phyloP scores from a whole-genome alignment of 2,888 invertebrate genomes.

The Leptopterna dolabrata region DNA sequence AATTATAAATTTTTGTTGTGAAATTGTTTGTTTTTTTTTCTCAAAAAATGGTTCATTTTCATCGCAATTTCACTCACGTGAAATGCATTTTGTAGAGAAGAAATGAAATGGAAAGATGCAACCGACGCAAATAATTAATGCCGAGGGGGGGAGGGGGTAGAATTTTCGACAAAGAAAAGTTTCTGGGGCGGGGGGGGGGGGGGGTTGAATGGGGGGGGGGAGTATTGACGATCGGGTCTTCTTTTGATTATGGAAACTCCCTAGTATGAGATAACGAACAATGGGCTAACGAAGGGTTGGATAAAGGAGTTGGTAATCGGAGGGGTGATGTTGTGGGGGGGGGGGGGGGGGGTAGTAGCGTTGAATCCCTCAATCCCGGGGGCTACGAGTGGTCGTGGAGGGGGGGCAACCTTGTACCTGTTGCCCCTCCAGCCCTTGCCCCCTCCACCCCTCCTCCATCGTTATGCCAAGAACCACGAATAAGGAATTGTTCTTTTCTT shows the following conservation, averaged over 20 bases:
- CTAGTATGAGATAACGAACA: constrained; percentile 47
- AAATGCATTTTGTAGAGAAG: too few relatives aligned
- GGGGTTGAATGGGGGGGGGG: neutral
- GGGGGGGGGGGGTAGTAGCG: neutral
- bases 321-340: neutral
- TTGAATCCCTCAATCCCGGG: neutral
- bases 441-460: neutral
- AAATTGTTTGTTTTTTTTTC: too few relatives aligned
- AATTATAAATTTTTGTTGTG: too few relatives aligned
- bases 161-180: neutral
- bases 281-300: constrained; percentile 40
- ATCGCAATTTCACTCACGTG: too few relatives aligned
- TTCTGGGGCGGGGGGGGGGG: neutral
- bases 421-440: constrained; percentile 20
- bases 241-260: constrained; percentile 38
- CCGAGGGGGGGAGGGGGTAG: neutral
- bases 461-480: constrained; percentile 38
- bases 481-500: constrained; percentile 31
- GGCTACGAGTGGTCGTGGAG: too few relatives aligned
- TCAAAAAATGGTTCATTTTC: too few relatives aligned
- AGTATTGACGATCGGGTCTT: neutral
- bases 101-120: neutral
- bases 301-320: neutral
- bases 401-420: too few relatives aligned
- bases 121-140: neutral